A percentile compares a stretch with the other conserved stretches of the same genome.
These are phyloP conservation scores for Piaya cayana DNA, from an alignment of 2,113 vertebrate genomes.

Conservation along the genomic window DNA sequence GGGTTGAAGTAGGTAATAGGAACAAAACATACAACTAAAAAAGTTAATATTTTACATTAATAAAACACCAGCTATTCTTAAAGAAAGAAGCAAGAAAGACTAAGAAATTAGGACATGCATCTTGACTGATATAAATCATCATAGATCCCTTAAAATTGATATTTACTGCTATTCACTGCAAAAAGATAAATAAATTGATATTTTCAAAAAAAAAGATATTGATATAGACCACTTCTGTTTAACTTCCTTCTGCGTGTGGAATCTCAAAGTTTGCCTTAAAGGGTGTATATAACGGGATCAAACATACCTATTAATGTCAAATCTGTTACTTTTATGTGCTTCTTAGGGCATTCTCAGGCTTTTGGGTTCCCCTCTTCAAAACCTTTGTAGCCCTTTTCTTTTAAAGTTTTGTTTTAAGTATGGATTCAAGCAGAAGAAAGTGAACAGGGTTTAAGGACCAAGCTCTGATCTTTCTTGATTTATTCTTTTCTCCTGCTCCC, in stretches of 20 bases:
- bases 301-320: not conserved
- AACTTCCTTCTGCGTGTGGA: not conserved
- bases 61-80: constrained; percentile 13
- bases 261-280: not conserved
- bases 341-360: not conserved
- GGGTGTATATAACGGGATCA: not conserved
- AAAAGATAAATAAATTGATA: no score
- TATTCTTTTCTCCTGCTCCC: not conserved
- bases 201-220: no score
- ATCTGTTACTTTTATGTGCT: not conserved
- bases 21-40: constrained; percentile 25
- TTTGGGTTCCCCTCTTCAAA: not conserved
- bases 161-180: no score
- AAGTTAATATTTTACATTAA: constrained; percentile 62
- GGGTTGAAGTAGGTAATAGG: not conserved
- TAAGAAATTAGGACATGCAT: not conserved
- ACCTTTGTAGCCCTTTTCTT: not conserved
- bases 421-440: not conserved
- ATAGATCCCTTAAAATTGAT: not conserved
- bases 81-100: constrained; percentile 9
- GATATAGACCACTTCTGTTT: not conserved
- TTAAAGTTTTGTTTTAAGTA: not conserved
- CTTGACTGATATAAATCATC: not conserved
- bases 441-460: not conserved
- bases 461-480: not conserved